Percentiles rank a stretch among this genome's conserved stretches.
phyloP scores from a whole-genome alignment of 2,113 vertebrate species.

The Oreochromis spilurus region DNA sequence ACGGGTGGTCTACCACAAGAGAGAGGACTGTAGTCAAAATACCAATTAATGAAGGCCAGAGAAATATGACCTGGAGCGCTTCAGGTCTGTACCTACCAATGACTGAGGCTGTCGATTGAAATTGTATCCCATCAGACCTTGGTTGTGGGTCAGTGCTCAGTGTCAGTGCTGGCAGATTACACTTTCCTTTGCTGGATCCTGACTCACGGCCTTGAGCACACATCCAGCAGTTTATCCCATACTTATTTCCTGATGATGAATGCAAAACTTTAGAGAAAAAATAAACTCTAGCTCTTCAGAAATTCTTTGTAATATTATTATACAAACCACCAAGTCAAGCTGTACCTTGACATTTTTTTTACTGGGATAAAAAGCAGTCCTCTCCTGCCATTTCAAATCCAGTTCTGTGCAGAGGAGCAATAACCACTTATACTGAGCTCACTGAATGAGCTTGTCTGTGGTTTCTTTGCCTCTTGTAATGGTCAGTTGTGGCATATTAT shows the following conservation, averaged over 20 bases:
- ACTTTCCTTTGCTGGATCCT: slow-evolving; percentile 39
- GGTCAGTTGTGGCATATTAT: not conserved
- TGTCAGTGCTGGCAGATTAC: slow-evolving; percentile 60
- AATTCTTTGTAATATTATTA: slow-evolving; percentile 16
- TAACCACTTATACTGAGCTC: not conserved
- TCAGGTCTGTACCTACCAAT: slow-evolving; percentile 56
- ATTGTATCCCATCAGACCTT: slow-evolving; percentile 66
- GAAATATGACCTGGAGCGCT: slow-evolving; percentile 62
- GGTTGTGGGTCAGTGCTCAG: slow-evolving; percentile 61
- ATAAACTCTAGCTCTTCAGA: slow-evolving; percentile 32
- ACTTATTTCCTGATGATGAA: slow-evolving; percentile 29
- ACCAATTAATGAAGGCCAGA: slow-evolving; percentile 71
- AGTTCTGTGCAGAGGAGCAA: not conserved
- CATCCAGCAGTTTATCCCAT: slow-evolving; percentile 42
- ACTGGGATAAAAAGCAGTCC: not conserved
- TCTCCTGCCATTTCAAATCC: not conserved
- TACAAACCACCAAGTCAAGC: slow-evolving; percentile 17
- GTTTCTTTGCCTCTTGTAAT: not conserved
- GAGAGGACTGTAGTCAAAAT: slow-evolving; percentile 70
- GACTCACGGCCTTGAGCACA: slow-evolving; percentile 51
- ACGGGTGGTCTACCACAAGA: slow-evolving; percentile 61
- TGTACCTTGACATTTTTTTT: not conserved
- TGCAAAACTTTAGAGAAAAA: slow-evolving; percentile 33
- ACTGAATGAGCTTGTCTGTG: not conserved
- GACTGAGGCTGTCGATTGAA: slow-evolving; percentile 62